These are phyloP conservation scores for Microplitis mediator DNA, from an alignment of 1,140 invertebrate species.

Conservation along the genomic window DNA sequence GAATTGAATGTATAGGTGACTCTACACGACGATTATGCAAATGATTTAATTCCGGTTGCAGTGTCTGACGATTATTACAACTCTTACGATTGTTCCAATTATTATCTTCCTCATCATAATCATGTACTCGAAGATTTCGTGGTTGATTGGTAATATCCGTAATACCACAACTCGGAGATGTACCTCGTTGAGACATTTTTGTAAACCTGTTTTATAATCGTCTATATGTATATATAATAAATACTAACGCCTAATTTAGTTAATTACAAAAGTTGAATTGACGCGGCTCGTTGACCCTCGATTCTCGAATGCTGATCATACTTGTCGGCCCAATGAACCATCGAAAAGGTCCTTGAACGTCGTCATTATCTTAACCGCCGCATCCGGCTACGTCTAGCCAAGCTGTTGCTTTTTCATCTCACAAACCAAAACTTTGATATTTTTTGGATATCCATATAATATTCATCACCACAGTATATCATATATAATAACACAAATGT, in stretches of 20 bases:
- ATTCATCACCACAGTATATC: too few relatives aligned
- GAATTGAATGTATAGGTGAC: conserved; percentile 19
- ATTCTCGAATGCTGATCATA: conserved; percentile 1
- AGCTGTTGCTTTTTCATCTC: not conserved
- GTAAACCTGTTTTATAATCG: not conserved
- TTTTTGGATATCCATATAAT: too few relatives aligned
- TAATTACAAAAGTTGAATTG: conserved; percentile 9
- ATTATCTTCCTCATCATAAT: conserved; percentile 17
- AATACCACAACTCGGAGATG: conserved; percentile 11
- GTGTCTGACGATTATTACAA: not conserved
- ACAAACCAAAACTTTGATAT: too few relatives aligned
- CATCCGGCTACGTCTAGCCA: not conserved
- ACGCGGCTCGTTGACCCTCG: conserved; percentile 2
- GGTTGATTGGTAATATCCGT: not conserved
- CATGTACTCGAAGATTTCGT: not conserved
- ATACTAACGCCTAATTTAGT: conserved; percentile 17
- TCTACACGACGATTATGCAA: conserved; percentile 11
- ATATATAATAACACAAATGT: too few relatives aligned
- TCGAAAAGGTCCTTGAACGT: conserved; percentile 8
- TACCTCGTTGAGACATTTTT: conserved; percentile 24
- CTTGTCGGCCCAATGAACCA: conserved; percentile 7
- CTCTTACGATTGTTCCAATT: not conserved
- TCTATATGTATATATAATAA: not conserved
- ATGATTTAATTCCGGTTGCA: not conserved
- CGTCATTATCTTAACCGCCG: conserved; percentile 3